Evolutionary conservation across 2,113 vertebrate genomes (phyloP).

Genomic region (Vulpes vulpes): DNA sequence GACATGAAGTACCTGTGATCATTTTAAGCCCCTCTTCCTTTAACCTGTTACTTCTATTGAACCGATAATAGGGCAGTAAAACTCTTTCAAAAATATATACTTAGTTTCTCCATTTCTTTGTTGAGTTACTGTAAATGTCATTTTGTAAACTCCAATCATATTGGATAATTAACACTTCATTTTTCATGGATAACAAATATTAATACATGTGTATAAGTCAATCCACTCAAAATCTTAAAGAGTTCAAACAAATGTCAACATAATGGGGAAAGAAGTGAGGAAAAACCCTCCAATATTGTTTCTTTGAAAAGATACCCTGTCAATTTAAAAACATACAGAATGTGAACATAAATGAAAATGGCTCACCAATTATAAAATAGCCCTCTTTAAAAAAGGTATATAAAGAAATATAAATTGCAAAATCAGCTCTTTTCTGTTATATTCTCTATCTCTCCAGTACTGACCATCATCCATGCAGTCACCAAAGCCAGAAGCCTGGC

Average conservation of each 20-base stretch:
- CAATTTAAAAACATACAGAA: slow-evolving; percentile 36
- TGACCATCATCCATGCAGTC: background rate
- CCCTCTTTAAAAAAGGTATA: background rate
- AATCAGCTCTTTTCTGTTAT: background rate
- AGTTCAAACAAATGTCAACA: background rate
- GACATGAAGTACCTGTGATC: slow-evolving; percentile 86
- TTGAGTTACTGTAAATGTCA: background rate
- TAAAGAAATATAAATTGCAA: background rate
- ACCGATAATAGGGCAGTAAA: slow-evolving; percentile 66
- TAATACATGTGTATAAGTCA: background rate
- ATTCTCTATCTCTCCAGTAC: background rate
- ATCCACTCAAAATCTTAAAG: background rate
- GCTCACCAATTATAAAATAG: background rate
- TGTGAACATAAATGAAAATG: slow-evolving; percentile 6
- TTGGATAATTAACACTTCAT: background rate
- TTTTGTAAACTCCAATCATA: slow-evolving; percentile 5
- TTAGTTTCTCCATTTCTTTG: slow-evolving; percentile 43
- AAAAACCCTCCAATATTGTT: background rate
- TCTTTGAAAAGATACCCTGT: background rate
- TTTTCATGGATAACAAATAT: slow-evolving; percentile 1
- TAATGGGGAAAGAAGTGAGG: background rate
- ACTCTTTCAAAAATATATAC: slow-evolving; percentile 41
- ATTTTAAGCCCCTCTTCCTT: slow-evolving; percentile 84
- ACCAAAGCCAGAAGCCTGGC: background rate
- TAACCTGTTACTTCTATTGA: slow-evolving; percentile 86